Evolutionary conservation across 2,888 invertebrate species (phyloP), one percentile per base, ranked within the genome.

Genomic region (Noctua janthe): DNA sequence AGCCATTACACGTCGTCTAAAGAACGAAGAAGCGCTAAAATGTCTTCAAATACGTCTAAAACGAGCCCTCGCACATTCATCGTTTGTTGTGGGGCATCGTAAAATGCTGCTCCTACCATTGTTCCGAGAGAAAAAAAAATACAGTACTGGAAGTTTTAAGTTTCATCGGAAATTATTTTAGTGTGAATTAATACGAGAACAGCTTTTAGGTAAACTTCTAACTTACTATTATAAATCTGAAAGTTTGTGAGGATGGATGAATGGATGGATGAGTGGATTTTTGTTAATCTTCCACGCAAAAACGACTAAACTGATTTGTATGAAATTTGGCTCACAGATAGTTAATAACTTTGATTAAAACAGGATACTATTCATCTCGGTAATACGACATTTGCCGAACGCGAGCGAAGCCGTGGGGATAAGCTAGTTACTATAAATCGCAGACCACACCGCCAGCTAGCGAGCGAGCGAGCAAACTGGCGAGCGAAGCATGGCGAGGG

Each of bases 31-130:
- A 83, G 59, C 67, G 78, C 59, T 83, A 54, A 77, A 81, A 77
- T 69, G 51, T 43, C 20, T 69, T 2, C n/a, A 77, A 80, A 77
- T n/a, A n/a, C 78, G 59, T 59, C 51, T 80, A n/a, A 67, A 76
- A 69, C 49, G 67, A 69, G 29, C 35, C 23, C 51, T 67, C 6
- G 35, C 67, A 80, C 77, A 83, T 80, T 83, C 51, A 80, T 76
- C 20, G 56, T 59, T 76, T 80, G 78, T 80, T 83, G 83, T 51
- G 23, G 29, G 20, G 20, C 47, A 7, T 67, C 76, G 35, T 80
- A 80, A 76, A 80, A 56, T 80, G 29, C 49, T 59, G 59, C 67
- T 77, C 43, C 15, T 80, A 83, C 83, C 10, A 83, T 59, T 23
- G 59, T 69, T 76, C 13, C 20, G 1, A 23, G 49, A 0, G 4